Percentiles rank a stretch among this genome's conserved stretches.
These are phyloP conservation scores for Eutrigla gurnardus DNA, from an alignment of 2,797 vertebrate species.

Conservation along the genomic window DNA sequence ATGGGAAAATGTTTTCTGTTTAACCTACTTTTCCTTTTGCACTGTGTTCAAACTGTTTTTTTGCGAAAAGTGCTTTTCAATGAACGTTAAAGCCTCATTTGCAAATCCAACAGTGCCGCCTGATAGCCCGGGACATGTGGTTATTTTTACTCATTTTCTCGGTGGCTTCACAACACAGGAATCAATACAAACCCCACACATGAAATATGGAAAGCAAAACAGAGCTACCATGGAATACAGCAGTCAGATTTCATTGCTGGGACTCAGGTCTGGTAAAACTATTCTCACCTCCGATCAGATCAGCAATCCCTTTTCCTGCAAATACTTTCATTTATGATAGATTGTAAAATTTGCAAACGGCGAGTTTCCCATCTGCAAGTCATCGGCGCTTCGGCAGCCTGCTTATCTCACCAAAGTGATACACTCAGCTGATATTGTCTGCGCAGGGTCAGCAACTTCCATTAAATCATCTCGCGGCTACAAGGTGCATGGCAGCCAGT, in stretches of 20 bases:
- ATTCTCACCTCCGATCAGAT: slow-evolving; percentile 1
- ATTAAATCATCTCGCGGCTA: slow-evolving; percentile 27
- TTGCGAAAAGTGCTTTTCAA: slow-evolving; percentile 5
- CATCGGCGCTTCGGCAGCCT: slow-evolving; percentile 11
- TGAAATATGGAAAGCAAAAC: background rate
- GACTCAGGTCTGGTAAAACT: slow-evolving; percentile 8
- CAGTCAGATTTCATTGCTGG: background rate
- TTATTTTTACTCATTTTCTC: background rate
- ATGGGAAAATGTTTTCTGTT: slow-evolving; percentile 34
- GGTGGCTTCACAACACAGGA: background rate
- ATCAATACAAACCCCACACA: background rate
- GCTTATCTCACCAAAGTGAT: slow-evolving; percentile 17
- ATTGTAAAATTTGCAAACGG: slow-evolving; percentile 22
- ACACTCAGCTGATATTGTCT: slow-evolving; percentile 5
- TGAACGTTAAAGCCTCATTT: background rate
- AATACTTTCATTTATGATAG: slow-evolving; percentile 12
- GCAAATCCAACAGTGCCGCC: slow-evolving; percentile 5
- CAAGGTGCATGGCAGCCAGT: background rate
- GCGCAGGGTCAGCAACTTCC: slow-evolving; percentile 23
- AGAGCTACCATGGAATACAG: background rate
- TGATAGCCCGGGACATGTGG: background rate
- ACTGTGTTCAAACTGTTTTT: slow-evolving; percentile 3
- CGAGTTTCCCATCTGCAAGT: slow-evolving; percentile 22
- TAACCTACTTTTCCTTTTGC: slow-evolving; percentile 21
- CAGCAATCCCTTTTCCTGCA: slow-evolving; percentile 6